These are phyloP conservation scores for Pararge aegeria DNA, from an alignment of 1,140 invertebrate genomes.

Conservation along the genomic window DNA sequence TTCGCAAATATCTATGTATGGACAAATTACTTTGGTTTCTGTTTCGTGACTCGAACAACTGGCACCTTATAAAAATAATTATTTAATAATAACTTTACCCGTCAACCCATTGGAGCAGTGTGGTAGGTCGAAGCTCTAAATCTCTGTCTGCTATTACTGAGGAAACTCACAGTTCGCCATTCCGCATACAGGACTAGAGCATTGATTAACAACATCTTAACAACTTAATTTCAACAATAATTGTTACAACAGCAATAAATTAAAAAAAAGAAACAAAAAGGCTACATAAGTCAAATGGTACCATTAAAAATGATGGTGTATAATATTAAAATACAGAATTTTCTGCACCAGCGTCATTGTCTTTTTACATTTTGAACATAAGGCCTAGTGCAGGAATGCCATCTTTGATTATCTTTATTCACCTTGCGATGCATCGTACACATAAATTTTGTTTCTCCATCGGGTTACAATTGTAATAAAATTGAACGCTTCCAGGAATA, in stretches of 20 bases:
- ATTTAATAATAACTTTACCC: too few species aligned
- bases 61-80: too few species aligned
- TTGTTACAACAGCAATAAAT: conserved; percentile 12
- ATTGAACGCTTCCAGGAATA: background rate
- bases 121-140: too few species aligned
- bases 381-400: conserved; percentile 2
- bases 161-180: too few species aligned
- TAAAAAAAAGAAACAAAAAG: conserved; percentile 4
- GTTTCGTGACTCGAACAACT: too few species aligned
- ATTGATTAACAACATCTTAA: background rate
- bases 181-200: background rate
- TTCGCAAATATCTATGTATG: too few species aligned
- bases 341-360: conserved; percentile 2
- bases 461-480: conserved; percentile 14
- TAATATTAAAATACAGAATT: conserved; percentile 17
- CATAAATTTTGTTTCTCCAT: conserved; percentile 18
- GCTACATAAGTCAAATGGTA: conserved; percentile 8
- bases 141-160: too few species aligned
- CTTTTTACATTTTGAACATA: conserved; percentile 12
- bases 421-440: conserved; percentile 4
- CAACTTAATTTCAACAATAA: conserved; percentile 13
- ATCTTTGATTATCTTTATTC: conserved; percentile 16
- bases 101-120: too few species aligned
- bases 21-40: too few species aligned
- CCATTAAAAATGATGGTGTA: conserved; percentile 13